These are phyloP conservation scores for Solenopsis fugax DNA, from an alignment of 1,140 invertebrate genomes.

Conservation along the genomic window DNA sequence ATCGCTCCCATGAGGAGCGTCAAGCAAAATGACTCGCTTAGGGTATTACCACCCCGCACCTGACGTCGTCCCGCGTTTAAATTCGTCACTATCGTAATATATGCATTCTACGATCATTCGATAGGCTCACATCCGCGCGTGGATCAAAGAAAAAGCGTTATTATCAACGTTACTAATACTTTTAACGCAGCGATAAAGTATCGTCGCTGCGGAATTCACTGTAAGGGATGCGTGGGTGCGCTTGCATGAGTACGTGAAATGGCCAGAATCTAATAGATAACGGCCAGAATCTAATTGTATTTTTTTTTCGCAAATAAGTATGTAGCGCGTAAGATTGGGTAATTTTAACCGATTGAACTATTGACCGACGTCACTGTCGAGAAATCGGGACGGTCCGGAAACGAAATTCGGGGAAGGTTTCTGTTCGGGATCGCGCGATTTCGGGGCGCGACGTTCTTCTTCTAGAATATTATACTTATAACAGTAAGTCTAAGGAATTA, in stretches of 20 bases:
- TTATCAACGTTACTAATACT: neutral
- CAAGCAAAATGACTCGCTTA: conserved; percentile 67
- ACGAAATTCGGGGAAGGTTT: conserved; percentile 86
- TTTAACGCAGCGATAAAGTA: neutral
- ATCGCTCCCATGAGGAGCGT: neutral
- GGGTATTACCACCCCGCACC: conserved; percentile 65
- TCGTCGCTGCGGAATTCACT: neutral
- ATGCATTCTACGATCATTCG: neutral
- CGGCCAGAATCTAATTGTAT: neutral
- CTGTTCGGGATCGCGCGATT: conserved; percentile 75
- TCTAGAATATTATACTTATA: neutral
- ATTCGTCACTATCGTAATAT: conserved; percentile 13
- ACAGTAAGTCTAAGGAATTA: conserved; percentile 3
- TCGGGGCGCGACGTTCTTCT: neutral
- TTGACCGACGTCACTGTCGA: neutral
- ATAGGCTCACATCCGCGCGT: neutral
- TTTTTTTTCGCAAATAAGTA: neutral
- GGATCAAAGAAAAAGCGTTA: neutral
- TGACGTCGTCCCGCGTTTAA: conserved; percentile 40
- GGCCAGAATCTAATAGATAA: neutral
- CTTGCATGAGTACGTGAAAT: neutral
- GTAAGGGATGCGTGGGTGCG: conserved; percentile 10
- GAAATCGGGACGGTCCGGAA: conserved; percentile 74
- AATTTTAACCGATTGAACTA: conserved; percentile 7
- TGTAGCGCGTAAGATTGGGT: conserved; percentile 27